Evolutionary conservation across 2,113 vertebrate species (phyloP), one percentile per base, ranked within the genome.

Genomic region (Aramus guarauna): DNA sequence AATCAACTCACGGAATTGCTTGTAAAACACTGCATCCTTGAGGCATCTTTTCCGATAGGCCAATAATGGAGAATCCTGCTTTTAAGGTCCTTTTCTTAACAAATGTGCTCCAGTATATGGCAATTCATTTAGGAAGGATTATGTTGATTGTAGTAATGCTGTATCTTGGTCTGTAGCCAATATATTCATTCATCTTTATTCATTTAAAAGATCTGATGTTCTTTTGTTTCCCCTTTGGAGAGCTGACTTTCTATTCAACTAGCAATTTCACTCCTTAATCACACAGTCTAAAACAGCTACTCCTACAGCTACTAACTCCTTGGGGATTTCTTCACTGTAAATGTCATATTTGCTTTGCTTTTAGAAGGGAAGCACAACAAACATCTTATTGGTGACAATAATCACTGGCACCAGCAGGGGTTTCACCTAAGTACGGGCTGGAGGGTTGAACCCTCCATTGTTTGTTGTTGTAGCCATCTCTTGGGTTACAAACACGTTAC

Each of bases 151-250:
- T 72, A 84, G 56, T 74, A 90, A 93, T 78, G n/a, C 36, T 45
- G 17, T 75, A 58, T 30, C 74, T 78, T 95, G 92, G 88, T 96
- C 74, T 37, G 3, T 23, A 86, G 92, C 94, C 92, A 97, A 94
- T 13, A n/a, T 47, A 95, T 90, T 95, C 52, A 88, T 96, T 97
- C 94, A 94, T 96, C 92, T 96, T 97, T 92, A 93, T 95, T 92
- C 78, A 93, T 88, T 93, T 92, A 90, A 86, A 88, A 94, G 89
- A 96, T 95, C 64, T 93, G 60, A 95, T 81, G 74, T 94, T 96
- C 93, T 88, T 90, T 88, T 94, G 78, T 94, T 92, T 95, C 88
- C 47, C 56, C 82, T 96, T 96, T 90, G 0, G 27, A 95, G 78
- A 92, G 85, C 58, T 92, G 37, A 60, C 77, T 96, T 91, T 59